A percentile compares a stretch with the other conserved stretches of the same genome.
These are phyloP conservation scores for Ondatra zibethicus DNA, from an alignment of 2,113 vertebrate species.

Conservation along the genomic window DNA sequence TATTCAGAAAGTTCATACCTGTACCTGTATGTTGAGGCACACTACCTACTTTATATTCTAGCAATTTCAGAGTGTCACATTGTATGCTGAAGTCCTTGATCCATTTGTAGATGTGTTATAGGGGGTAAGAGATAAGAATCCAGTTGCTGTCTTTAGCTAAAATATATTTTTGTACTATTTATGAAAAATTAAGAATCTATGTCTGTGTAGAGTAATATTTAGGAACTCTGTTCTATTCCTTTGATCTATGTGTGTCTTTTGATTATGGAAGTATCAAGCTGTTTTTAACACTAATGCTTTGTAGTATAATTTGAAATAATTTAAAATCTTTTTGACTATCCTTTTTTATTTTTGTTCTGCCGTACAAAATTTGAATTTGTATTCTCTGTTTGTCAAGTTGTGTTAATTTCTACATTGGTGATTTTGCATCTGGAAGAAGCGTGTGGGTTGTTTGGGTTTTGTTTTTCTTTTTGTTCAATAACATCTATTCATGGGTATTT, in stretches of 20 bases:
- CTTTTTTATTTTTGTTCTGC: neutral
- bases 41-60: neutral
- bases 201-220: neutral
- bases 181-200: neutral
- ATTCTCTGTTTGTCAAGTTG: neutral
- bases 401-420: neutral
- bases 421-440: neutral
- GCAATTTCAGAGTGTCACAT: neutral
- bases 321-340: neutral
- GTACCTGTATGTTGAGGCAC: neutral
- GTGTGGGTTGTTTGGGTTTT: neutral
- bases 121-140: neutral
- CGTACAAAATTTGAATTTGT: neutral
- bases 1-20: neutral
- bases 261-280: neutral
- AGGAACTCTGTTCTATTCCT: neutral
- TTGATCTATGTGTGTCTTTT: neutral
- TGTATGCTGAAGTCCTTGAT: neutral
- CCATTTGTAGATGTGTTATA: neutral
- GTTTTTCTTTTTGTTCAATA: neutral
- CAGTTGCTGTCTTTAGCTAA: neutral
- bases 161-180: neutral
- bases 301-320: neutral
- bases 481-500: neutral
- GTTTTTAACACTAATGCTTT: neutral